Evolutionary conservation across 1,140 invertebrate genomes (phyloP), one percentile per base, ranked within the genome.

Genomic region (Hycleus cichorii): DNA sequence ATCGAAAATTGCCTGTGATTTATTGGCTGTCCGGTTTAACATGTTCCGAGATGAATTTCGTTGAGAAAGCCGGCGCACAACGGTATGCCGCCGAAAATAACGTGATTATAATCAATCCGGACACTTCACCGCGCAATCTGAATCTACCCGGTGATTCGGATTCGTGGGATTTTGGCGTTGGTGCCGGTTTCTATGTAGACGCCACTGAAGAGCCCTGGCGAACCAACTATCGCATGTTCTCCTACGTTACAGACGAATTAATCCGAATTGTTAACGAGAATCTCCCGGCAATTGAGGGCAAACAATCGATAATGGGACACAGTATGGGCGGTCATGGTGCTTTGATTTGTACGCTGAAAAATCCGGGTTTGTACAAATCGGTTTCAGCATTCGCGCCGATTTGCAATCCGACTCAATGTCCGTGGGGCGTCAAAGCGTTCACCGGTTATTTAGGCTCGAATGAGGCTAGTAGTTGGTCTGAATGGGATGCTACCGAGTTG

Each of bases 241-340:
- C 89, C 45, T 99, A 99, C 69, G 77, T 99, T n/a, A 94, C 91
- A 6, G 83, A 85, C 65, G 97, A 99, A 77, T 76, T 98, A 42
- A 84, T 88, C 55, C 78, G 83, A 45, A 55, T 97, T n/a, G 81
- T 97, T 26, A 83, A 83, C 64, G 72, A 76, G 3, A 87, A 90
- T 69, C 91, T 94, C 67, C 82, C 82, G 63, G 76, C 80, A 61
- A 68, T 83, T 32, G 69, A 78, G 12, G 78, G 80, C 3, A 80
- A 78, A 64, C 81, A 87, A 64, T 89, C 89, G 4, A 91, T 95
- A 62, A 91, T 89, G 82, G 92, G 92, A 0, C 91, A 95, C 67
- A 91, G 93, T 70, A 97, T 98, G 95, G 95, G 95, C 50, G 95
- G 96, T 51, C 95, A 97, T 78, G 97, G 97, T 26, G 96, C 97